Conservation (phyloP, 2,888 invertebrate genomes). For the Seira ritae region DNA sequence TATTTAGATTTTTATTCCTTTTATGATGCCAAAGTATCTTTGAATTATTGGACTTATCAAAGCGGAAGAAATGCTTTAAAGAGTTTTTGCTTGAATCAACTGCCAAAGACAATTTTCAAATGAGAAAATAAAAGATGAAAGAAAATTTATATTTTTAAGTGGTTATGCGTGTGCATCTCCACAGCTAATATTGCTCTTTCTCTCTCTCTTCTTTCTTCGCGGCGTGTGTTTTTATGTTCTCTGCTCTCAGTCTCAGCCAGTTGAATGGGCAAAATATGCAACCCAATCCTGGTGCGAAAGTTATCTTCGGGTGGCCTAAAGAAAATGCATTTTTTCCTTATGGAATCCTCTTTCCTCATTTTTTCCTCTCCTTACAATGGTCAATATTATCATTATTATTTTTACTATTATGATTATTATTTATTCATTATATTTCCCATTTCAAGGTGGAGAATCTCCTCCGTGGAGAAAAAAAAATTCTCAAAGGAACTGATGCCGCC, state of each 20-base stretch:
- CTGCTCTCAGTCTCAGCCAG: too few species aligned
- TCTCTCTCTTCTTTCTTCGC: too few species aligned
- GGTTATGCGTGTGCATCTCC: conserved; percentile 14
- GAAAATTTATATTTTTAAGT: not conserved
- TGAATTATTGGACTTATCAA: too few species aligned
- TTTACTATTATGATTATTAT: conserved; percentile 46
- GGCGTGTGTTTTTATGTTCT: too few species aligned
- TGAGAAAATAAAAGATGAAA: not conserved
- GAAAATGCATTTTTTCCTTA: not conserved
- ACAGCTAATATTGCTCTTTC: too few species aligned
- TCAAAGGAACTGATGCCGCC: conserved; percentile 51
- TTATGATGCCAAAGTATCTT: too few species aligned
- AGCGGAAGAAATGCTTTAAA: too few species aligned
- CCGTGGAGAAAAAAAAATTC: conserved; percentile 23
- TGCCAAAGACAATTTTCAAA: not conserved
- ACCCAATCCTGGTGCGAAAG: conserved; percentile 15
- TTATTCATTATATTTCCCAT: conserved; percentile 49
- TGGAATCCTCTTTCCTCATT: conserved; percentile 20
- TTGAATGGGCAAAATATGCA: conserved; percentile 16
- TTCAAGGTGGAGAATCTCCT: conserved; percentile 26
- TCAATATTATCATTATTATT: conserved; percentile 55
- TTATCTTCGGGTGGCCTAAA: conserved; percentile 52
- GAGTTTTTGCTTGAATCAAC: not conserved
- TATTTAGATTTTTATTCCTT: too few species aligned
- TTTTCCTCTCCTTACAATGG: conserved; percentile 38